A percentile compares a stretch with the other conserved stretches of the same genome.
phyloP scores from a whole-genome alignment of 2,888 invertebrate species.

The Habrosyne pyritoides region DNA sequence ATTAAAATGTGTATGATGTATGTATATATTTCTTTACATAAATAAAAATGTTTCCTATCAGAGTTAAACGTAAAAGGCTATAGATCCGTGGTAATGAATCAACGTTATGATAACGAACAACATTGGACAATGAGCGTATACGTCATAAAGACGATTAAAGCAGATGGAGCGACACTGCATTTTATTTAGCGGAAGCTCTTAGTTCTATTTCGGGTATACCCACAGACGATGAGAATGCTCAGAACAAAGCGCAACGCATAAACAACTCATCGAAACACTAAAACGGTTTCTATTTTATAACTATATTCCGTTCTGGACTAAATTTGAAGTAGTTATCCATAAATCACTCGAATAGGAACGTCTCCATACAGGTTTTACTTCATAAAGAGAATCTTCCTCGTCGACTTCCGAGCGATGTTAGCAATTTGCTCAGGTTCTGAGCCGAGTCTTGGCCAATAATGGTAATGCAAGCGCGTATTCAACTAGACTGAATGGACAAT shows the following conservation, averaged over 20 bases:
- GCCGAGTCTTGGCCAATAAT: conserved; percentile 1
- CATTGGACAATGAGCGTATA: conserved; percentile 22
- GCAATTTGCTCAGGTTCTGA: conserved; percentile 1
- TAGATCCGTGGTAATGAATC: not conserved
- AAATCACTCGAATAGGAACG: not conserved
- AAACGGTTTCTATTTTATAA: conserved; percentile 25
- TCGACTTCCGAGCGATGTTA: not conserved
- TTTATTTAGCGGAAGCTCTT: conserved; percentile 67
- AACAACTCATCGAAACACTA: conserved; percentile 52
- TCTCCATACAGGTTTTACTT: conserved; percentile 3
- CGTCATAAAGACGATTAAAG: conserved; percentile 24
- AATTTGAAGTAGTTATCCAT: not conserved
- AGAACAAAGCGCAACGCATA: conserved; percentile 35
- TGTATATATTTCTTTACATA: not conserved
- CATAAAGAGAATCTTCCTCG: not conserved
- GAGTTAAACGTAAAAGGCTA: not conserved
- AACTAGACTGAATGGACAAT: not conserved
- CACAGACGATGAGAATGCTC: conserved; percentile 42
- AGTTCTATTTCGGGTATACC: conserved; percentile 64
- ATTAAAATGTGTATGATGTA: conserved; percentile 11
- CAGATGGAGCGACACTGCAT: conserved; percentile 44
- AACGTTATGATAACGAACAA: no score
- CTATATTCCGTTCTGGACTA: conserved; percentile 11
- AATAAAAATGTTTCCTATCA: not conserved
- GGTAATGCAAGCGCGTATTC: conserved; percentile 4